Conservation (phyloP, 2,113 vertebrate species). For the Malurus elegans region DNA sequence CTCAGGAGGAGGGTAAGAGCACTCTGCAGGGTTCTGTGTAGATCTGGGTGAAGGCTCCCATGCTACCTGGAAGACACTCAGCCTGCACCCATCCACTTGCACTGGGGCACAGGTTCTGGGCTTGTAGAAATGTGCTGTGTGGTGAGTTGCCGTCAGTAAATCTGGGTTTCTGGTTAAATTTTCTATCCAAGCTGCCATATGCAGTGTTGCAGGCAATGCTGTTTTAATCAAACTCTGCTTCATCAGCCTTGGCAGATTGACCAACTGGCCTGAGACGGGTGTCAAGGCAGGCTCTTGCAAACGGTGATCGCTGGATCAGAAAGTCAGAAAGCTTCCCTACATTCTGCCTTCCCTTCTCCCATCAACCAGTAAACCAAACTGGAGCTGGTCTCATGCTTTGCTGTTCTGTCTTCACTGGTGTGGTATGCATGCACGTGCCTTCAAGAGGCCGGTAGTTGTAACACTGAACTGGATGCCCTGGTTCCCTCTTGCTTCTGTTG, state of each 20-base stretch:
- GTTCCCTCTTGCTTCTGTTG: constrained; percentile 5
- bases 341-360: not conserved
- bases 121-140: not conserved
- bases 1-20: not conserved
- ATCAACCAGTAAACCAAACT: not conserved
- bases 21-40: not conserved
- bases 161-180: not conserved
- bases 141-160: not conserved
- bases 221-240: not conserved
- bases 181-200: not conserved
- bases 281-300: not conserved
- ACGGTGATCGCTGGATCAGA: not conserved
- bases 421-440: not conserved
- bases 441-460: not conserved
- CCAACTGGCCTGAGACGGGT: not conserved
- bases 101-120: fast-evolving
- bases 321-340: not conserved
- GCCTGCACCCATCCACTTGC: fast-evolving
- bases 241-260: not conserved
- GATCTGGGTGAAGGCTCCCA: not conserved
- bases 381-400: not conserved
- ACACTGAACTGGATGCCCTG: not conserved
- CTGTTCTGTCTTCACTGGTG: not conserved
- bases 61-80: not conserved
- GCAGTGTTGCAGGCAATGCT: fast-evolving